Percentiles rank a stretch among this genome's conserved stretches.
These are phyloP conservation scores for Prionailurus viverrinus DNA, from an alignment of 2,113 vertebrate species.

Conservation along the genomic window DNA sequence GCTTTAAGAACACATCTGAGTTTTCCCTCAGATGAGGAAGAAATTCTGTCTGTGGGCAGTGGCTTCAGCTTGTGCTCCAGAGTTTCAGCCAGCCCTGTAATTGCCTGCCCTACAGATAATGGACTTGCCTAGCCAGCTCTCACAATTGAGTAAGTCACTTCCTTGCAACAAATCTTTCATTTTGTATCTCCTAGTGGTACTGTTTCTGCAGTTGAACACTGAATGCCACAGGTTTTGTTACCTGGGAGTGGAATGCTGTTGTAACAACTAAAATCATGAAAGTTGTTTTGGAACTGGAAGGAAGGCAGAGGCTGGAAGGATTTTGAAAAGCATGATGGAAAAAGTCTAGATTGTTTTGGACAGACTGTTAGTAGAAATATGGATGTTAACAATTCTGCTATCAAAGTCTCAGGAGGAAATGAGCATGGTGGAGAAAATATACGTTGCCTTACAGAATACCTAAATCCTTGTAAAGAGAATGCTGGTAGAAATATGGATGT, in stretches of 20 bases:
- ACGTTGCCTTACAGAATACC: not conserved
- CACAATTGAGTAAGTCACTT: not conserved
- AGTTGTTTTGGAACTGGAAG: not conserved
- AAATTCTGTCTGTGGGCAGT: not conserved
- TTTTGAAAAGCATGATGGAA: not conserved
- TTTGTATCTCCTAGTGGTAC: not conserved
- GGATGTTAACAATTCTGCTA: not conserved
- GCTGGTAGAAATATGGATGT: not conserved
- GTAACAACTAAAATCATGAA: constrained; percentile 2
- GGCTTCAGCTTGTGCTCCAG: not conserved
- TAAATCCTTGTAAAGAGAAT: constrained; percentile 39
- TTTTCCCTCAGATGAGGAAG: not conserved
- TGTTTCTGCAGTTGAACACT: not conserved
- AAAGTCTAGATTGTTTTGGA: not conserved
- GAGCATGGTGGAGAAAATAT: not conserved
- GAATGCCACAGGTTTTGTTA: not conserved
- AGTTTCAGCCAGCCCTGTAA: not conserved
- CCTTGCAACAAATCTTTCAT: not conserved
- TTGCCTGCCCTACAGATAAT: not conserved
- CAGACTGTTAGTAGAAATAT: constrained; percentile 32
- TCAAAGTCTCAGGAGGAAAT: not conserved
- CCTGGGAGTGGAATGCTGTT: not conserved
- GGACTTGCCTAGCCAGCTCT: not conserved
- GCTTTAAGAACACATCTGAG: not conserved
- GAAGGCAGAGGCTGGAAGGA: not conserved